Evolutionary conservation across 2,113 vertebrate genomes (phyloP).

Genomic region (Bos javanicus): DNA sequence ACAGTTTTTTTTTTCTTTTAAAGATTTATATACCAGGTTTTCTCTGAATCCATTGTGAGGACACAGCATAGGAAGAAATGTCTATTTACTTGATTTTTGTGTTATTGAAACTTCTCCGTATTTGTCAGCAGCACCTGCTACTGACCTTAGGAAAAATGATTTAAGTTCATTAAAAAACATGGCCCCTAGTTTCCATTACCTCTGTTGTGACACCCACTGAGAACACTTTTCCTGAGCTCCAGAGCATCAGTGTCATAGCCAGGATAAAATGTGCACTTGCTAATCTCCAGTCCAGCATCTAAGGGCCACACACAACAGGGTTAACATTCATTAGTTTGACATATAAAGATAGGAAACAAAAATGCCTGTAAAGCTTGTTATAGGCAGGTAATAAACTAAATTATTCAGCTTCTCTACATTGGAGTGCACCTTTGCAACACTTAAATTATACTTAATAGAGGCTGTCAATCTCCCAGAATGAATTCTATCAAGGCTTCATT

Average conservation of each 20-base stretch:
- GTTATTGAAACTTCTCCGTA: background rate
- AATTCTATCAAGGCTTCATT: background rate
- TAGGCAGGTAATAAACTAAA: background rate
- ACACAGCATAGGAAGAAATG: background rate
- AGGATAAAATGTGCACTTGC: conserved; percentile 69
- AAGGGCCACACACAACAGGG: conserved; percentile 24
- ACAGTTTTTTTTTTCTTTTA: background rate
- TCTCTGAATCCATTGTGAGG: background rate
- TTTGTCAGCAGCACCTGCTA: background rate
- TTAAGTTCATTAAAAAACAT: background rate
- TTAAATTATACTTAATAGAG: background rate
- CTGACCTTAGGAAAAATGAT: background rate
- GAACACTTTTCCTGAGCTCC: conserved; percentile 62
- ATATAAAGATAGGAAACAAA: background rate
- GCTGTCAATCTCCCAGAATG: background rate
- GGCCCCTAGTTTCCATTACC: conserved; percentile 62
- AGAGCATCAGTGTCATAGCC: conserved; percentile 68
- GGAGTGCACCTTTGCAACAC: background rate
- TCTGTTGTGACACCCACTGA: conserved; percentile 55
- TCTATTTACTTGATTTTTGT: background rate
- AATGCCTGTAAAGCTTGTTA: background rate
- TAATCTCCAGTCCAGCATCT: conserved; percentile 81
- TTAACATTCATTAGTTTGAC: background rate
- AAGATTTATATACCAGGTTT: background rate
- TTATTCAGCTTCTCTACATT: background rate